phyloP scores from a whole-genome alignment of 2,113 vertebrate genomes.

The Opisthocomus hoazin region DNA sequence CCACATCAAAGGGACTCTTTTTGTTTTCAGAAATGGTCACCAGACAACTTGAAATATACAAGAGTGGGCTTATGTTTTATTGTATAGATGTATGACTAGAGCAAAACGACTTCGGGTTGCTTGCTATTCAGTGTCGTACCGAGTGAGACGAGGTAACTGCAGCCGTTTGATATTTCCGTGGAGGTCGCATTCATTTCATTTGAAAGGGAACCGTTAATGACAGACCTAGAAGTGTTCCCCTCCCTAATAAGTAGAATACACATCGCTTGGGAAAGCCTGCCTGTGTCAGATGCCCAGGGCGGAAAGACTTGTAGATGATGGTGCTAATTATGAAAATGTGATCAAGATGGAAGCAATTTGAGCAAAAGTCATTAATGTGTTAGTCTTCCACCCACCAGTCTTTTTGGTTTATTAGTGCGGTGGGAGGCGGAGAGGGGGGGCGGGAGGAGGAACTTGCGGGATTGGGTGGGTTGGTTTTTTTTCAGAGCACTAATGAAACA shows the following conservation, averaged over 20 bases:
- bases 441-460: background rate
- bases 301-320: slow-evolving; percentile 85
- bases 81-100: slow-evolving; percentile 60
- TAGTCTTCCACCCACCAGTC: slow-evolving; percentile 81
- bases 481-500: background rate
- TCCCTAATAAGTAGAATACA: slow-evolving; percentile 9
- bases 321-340: slow-evolving; percentile 89
- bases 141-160: background rate
- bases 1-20: slow-evolving; percentile 80
- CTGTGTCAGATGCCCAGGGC: slow-evolving; percentile 80
- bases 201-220: slow-evolving; percentile 40
- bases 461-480: background rate
- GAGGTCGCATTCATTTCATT: slow-evolving; percentile 30
- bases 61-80: slow-evolving; percentile 69
- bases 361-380: slow-evolving; percentile 83
- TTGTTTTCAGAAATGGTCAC: slow-evolving; percentile 67
- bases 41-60: slow-evolving; percentile 75
- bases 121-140: background rate
- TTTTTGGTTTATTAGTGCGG: slow-evolving; percentile 15
- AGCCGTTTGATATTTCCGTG: slow-evolving; percentile 46
- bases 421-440: background rate
- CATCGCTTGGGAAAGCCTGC: slow-evolving; percentile 55
- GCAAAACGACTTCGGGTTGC: background rate
- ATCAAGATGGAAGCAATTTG: slow-evolving; percentile 90
- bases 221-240: background rate